Evolutionary conservation across 2,113 vertebrate species (phyloP), one percentile per base, ranked within the genome.

Genomic region (Sapajus apella): DNA sequence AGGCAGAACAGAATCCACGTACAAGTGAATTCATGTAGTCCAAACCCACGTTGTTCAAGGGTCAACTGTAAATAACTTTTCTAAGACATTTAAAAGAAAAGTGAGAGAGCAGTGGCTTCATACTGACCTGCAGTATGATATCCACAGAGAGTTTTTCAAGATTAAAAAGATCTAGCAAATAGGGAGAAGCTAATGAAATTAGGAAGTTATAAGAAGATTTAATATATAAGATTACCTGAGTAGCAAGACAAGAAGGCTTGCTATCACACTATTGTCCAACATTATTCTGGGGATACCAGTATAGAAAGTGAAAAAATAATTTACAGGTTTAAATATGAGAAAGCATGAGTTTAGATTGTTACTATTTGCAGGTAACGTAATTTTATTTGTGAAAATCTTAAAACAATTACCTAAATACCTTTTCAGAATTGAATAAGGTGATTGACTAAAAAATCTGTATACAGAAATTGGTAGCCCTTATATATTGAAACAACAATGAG

Each of bases 351-450:
- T 86, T 89, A 89, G 87, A 25, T 84, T 40, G 56, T 86, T 73
- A 50, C 6, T 21, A 23, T 58, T 82, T 76, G 2, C 5, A 96
- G 23, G 17, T 58, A 77, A 91, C 83, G 18, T 43, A 86, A 93
- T 77, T 85, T 9, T 35, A 83, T 50, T 76, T 73, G 35, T 43
- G 40, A 72, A 86, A 96, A 77, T 72, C 27, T 40, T 55, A 77
- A 50, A 16, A 56, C 16, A 82, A 86, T 96, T 82, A 86, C 83
- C 92, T 96, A 75, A 90, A 87, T 68, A 73, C 37, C 13, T 64
- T 86, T 76, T 84, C 32, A 61, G 32, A 97, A 87, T 87, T 94
- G 35, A 94, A 25, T 27, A 83, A 77, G 14, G 40, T 55, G 56
- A 76, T 40, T 81, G 66, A 75, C 45, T 81, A 50, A 4, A 82